phyloP scores from a whole-genome alignment of 1,140 invertebrate genomes.

The Phortica variegata region DNA sequence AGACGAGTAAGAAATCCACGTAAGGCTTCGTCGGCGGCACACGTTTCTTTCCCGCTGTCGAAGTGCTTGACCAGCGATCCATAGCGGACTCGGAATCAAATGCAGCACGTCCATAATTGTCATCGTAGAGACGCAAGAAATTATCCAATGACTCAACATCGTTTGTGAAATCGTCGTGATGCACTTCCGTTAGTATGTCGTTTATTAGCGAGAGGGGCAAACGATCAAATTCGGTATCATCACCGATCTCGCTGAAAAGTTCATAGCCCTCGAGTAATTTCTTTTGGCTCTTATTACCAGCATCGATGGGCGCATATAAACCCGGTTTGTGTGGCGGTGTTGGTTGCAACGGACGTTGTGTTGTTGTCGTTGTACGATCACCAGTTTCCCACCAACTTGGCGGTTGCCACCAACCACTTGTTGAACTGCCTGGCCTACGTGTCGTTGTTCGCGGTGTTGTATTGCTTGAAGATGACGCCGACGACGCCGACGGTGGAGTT shows the following conservation, averaged over 20 bases:
- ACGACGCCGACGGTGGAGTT: background rate
- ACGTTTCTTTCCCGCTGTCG: conserved; percentile 53
- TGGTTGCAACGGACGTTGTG: conserved; percentile 25
- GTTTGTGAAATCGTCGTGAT: conserved; percentile 44
- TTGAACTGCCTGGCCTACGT: conserved; percentile 2
- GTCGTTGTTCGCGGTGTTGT: conserved; percentile 19
- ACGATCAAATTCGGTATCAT: conserved; percentile 40
- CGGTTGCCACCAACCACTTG: conserved; percentile 29
- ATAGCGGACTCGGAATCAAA: conserved; percentile 44
- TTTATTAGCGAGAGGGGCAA: conserved; percentile 43
- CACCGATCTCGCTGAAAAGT: conserved; percentile 38
- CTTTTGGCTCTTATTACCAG: background rate
- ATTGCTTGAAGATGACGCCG: conserved; percentile 3
- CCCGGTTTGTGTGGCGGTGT: conserved; percentile 35
- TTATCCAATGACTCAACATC: conserved; percentile 54
- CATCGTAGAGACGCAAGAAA: conserved; percentile 52
- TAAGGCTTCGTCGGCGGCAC: conserved; percentile 55
- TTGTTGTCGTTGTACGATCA: conserved; percentile 28
- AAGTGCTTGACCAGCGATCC: conserved; percentile 47
- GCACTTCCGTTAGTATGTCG: conserved; percentile 42
- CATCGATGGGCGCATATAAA: conserved; percentile 28
- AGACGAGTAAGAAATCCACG: conserved; percentile 51
- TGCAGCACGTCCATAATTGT: conserved; percentile 47
- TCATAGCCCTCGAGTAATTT: conserved; percentile 38
- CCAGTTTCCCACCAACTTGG: conserved; percentile 48